Base-by-base conservation (phyloP, 2,113 vertebrate species). In the Geococcyx californianus region DNA sequence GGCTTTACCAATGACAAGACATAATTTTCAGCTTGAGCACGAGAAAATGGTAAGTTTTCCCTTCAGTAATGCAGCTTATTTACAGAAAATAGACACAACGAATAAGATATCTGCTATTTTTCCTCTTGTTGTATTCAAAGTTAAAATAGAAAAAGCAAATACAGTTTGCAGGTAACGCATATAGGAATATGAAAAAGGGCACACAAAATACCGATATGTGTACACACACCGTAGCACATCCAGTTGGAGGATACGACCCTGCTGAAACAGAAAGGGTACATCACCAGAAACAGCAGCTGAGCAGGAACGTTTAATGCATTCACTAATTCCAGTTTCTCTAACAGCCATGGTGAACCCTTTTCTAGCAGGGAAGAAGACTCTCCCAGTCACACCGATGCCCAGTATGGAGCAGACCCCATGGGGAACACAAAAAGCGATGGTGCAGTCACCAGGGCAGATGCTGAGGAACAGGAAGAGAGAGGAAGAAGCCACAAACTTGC, bases 401-500 rank as follows among this genome's bases (percentile, higher is more conserved):
- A 0, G 49, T 54, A 78, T 69, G 42, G 24, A 74, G n/a, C 36
- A 60, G 44, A 24, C 2, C 60, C 36, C 24, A 28, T 0, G 0
- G 8, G 18, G 10, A 77, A 56, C 28, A 54, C 19, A 64, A 36
- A 34, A 73, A 62, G 36, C 9, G 8, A 7, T 26, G 15, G 18
- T 23, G 19, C 38, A 89, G 77, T 21, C 49, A 7, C 54, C 20
- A 49, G 10, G 9, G 24, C 36, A 68, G 54, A 63, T 28, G 3
- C 14, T 20, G 66, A 85, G 38, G 70, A 77, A 44, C 10, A 16
- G 0, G 5, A 5, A 72, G 18, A 23, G 16, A 11, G 12, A 84
- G 40, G 60, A 93, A 77, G 64, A 76, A 84, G 60, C 8, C 49
- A 82, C 25, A 49, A 49, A 18, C 2, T 13, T 2, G 7, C 34